A percentile compares a stretch with the other conserved stretches of the same genome.
These are phyloP conservation scores for Suricata suricatta DNA, from an alignment of 2,113 vertebrate genomes.

Conservation along the genomic window DNA sequence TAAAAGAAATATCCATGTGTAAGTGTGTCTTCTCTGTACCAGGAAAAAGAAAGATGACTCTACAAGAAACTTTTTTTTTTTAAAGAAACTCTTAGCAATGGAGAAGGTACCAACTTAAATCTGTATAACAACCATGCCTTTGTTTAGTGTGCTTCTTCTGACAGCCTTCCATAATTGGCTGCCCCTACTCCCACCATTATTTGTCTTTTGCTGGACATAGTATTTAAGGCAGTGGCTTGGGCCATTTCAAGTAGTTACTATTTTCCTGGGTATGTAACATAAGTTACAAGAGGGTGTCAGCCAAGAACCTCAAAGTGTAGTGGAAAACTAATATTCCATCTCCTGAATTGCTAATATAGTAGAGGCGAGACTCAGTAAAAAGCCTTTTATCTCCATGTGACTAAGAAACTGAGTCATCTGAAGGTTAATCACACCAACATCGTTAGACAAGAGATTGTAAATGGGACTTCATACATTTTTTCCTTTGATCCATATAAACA, in stretches of 20 bases:
- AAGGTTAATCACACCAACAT: background rate
- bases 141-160: background rate
- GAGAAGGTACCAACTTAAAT: background rate
- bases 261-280: background rate
- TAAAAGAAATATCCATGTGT: background rate
- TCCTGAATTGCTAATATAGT: background rate
- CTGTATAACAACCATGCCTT: background rate
- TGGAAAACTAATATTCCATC: background rate
- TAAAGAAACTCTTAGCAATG: background rate
- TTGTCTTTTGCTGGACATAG: background rate
- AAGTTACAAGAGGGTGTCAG: background rate
- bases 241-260: background rate
- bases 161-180: background rate
- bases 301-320: background rate
- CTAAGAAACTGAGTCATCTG: background rate
- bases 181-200: background rate
- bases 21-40: background rate
- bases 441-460: background rate
- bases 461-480: background rate
- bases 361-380: background rate
- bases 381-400: constrained; percentile 34
- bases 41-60: background rate
- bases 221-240: background rate
- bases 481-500: background rate
- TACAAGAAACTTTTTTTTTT: background rate